Base-by-base conservation (phyloP, 2,113 vertebrate genomes). In the Tretioscincus oriximinensis region DNA sequence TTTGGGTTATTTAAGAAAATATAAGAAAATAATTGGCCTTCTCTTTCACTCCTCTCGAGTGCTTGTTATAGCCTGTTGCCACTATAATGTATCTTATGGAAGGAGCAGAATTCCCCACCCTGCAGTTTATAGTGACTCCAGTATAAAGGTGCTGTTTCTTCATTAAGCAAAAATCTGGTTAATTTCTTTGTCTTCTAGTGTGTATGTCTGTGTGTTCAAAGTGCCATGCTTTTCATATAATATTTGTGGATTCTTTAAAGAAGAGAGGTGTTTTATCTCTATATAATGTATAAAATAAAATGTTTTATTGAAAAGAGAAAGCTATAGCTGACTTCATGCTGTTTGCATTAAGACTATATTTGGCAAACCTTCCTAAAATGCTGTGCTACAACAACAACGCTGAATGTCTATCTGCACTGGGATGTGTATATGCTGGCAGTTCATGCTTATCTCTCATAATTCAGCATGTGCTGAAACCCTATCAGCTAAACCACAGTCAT, bases 241-340 rank as follows among this genome's bases (percentile, higher is more conserved):
- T 77, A 81, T 88, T 91, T 77, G 93, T 92, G 92, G 92, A 90
- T 89, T 94, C 90, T 92, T 91, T 92, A 86, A 80, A 86, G 91
- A 87, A 92, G 91, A 89, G 91, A 85, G 66, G 85, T 91, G 76
- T 79, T 85, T 60, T 49, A 61, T 93, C 88, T 89, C 81, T 86
- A 69, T 90, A 94, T 90, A 93, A 90, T 96, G 94, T 95, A 95
- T 93, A 96, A 92, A 96, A 96, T 96, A 96, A 96, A 96, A 92
- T 88, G 92, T 94, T 95, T 95, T 96, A 94, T 92, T 91, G 92
- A 92, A 85, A 9, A 85, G 22, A 86, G 41, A 77, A 82, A 77
- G 45, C 47, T 60, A 69, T 68, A 24, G 73, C 81, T 20, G 83
- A 65, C 22, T 51, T 18, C 73, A 64, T 28, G 16, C n/a, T 66